Evolutionary conservation across 1,140 invertebrate species (phyloP), one percentile per base, ranked within the genome.

Genomic region (Drosophila sp.): DNA sequence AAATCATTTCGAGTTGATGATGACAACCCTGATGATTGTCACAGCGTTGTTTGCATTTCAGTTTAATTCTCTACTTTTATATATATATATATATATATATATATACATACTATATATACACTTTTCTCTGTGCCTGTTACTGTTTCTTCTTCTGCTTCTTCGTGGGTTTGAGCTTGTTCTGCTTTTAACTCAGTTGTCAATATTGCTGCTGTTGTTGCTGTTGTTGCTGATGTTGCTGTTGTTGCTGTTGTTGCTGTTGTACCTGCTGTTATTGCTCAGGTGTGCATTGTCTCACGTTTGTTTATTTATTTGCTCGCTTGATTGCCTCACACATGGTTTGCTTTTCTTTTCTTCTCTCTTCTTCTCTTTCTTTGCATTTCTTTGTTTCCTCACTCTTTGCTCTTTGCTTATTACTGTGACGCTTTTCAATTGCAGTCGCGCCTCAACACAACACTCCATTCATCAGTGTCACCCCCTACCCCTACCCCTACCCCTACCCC

Each of bases 281-380:
- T 87, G 82, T 38, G 76, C 82, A 87, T 87, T 89, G 82, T 87
- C 82, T 87, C 82, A 87, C 82, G 82, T 87, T 89, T 87, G 78
- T 89, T 87, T 87, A 80, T 80, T 86, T 86, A 87, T 87, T 86
- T 78, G 67, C 75, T 45, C 56, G 78, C 78, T 78, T 69, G 75
- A 86, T 86, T 81, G 78, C 57, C 61, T 51, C 77, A 63, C 76
- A 83, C 76, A 77, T 70, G 58, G 13, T 59, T 51, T 58, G 50
- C 53, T 40, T 54, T 32, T 53, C 4, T 25, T 25, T 6, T 46
- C 32, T 16, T 53, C n/a, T n/a, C n/a, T n/a, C n/a, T n/a, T n/a
- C n/a, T n/a, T n/a, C n/a, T 34, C 13, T 21, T 34, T 4, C 36
- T 16, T 8, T 3, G 18, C 4, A 8, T 16, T 25, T 14, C 16